These are phyloP conservation scores for Synodontis membranacea DNA, from an alignment of 2,113 vertebrate species.

Conservation along the genomic window DNA sequence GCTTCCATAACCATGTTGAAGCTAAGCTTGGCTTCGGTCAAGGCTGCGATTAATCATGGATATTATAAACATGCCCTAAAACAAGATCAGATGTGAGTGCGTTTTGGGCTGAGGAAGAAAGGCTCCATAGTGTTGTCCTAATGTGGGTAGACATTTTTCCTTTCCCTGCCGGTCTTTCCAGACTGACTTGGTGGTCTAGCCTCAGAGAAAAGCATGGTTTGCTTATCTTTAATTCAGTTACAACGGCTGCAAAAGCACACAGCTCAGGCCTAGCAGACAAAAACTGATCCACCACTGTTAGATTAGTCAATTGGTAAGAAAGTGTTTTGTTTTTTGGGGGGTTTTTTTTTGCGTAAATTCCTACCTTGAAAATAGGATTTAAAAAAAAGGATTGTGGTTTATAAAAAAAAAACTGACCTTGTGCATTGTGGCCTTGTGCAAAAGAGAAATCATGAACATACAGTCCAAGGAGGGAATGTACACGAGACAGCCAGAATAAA, in stretches of 20 bases:
- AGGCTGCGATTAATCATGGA: slow-evolving; percentile 76
- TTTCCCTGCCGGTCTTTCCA: slow-evolving; percentile 58
- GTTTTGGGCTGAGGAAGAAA: slow-evolving; percentile 73
- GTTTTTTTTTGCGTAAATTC: slow-evolving; percentile 3
- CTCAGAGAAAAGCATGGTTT: slow-evolving; percentile 67
- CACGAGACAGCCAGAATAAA: background rate
- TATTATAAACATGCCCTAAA: slow-evolving; percentile 73
- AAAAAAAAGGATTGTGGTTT: background rate
- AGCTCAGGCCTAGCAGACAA: slow-evolving; percentile 60
- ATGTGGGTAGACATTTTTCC: slow-evolving; percentile 69
- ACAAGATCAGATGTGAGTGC: slow-evolving; percentile 75
- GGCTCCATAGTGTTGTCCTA: slow-evolving; percentile 72
- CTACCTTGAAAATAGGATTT: background rate
- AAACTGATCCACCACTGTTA: slow-evolving; percentile 61
- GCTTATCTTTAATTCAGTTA: slow-evolving; percentile 74
- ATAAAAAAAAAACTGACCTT: background rate
- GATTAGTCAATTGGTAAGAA: slow-evolving; percentile 56
- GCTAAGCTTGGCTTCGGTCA: slow-evolving; percentile 60
- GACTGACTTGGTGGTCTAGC: slow-evolving; percentile 74
- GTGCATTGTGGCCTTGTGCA: background rate
- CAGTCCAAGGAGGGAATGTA: slow-evolving; percentile 1
- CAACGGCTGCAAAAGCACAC: slow-evolving; percentile 67
- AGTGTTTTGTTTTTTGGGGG: slow-evolving; percentile 4
- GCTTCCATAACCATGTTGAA: slow-evolving; percentile 63
- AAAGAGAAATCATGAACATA: slow-evolving; percentile 4